Percentiles rank a stretch among this genome's conserved stretches.
These are phyloP conservation scores for Sesamia inferens DNA, from an alignment of 2,888 invertebrate species.

Conservation along the genomic window DNA sequence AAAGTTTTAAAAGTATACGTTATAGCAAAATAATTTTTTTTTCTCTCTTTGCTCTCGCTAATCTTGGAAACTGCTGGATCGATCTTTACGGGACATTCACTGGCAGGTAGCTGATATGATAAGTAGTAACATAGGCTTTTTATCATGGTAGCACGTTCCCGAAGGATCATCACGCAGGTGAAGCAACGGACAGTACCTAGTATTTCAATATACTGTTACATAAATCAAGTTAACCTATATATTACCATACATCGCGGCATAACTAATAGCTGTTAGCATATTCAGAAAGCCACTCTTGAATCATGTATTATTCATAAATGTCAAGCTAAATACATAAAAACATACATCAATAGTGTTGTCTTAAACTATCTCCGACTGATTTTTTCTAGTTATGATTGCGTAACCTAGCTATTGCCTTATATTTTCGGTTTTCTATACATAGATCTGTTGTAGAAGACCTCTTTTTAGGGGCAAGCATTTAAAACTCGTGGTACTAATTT, in stretches of 20 bases:
- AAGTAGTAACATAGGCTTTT: background rate
- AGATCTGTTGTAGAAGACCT: background rate
- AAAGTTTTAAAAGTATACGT: too few species aligned
- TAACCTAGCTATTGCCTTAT: background rate
- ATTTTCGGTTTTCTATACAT: background rate
- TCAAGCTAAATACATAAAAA: conserved; percentile 39
- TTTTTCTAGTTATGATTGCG: background rate
- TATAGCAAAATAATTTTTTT: too few species aligned
- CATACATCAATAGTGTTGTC: conserved; percentile 33
- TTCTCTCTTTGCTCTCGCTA: too few species aligned
- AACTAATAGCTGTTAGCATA: conserved; percentile 29
- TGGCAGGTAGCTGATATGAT: background rate
- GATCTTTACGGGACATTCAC: too few species aligned
- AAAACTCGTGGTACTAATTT: background rate
- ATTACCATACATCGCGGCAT: conserved; percentile 19
- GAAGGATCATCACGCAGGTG: background rate
- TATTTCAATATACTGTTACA: conserved; percentile 15
- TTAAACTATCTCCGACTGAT: conserved; percentile 3
- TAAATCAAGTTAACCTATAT: background rate
- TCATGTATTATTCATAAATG: conserved; percentile 59
- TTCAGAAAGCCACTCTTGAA: conserved; percentile 34
- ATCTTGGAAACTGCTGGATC: too few species aligned
- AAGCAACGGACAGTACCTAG: background rate
- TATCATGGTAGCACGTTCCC: background rate
- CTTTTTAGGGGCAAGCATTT: background rate